Conservation (phyloP, 1,140 invertebrate species). For the Ostrea denselamellosa region DNA sequence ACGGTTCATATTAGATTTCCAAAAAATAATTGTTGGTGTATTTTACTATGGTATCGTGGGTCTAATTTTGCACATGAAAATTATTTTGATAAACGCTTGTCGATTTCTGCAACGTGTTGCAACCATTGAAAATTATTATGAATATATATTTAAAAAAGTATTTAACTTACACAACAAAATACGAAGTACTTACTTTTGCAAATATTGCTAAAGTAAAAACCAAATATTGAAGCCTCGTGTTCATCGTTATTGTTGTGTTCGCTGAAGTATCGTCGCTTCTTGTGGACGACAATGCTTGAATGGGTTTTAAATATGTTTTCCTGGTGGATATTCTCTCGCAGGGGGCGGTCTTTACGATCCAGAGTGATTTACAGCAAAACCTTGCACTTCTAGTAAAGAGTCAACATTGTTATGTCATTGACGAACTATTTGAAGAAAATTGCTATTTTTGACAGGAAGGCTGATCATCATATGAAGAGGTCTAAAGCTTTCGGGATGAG, state of each 20-base stretch:
- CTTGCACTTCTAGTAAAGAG: neutral
- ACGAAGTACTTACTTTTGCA: neutral
- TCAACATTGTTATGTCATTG: conserved; percentile 27
- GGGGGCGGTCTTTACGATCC: conserved; percentile 1
- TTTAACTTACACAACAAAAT: neutral
- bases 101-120: too few species aligned
- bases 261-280: neutral
- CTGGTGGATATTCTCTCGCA: neutral
- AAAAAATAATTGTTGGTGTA: too few species aligned
- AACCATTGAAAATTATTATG: too few species aligned
- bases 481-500: neutral
- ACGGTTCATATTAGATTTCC: too few species aligned
- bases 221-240: neutral
- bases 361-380: neutral
- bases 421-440: conserved; percentile 23
- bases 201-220: neutral
- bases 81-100: too few species aligned
- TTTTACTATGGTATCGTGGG: too few species aligned
- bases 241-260: neutral
- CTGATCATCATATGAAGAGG: neutral
- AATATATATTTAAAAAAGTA: too few species aligned
- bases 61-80: too few species aligned
- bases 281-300: conserved; percentile 11
- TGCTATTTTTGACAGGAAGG: neutral
- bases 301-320: conserved; percentile 24